These are phyloP conservation scores for Archaeoteleia sp. DNA, from an alignment of 2,888 invertebrate genomes.

Conservation along the genomic window DNA sequence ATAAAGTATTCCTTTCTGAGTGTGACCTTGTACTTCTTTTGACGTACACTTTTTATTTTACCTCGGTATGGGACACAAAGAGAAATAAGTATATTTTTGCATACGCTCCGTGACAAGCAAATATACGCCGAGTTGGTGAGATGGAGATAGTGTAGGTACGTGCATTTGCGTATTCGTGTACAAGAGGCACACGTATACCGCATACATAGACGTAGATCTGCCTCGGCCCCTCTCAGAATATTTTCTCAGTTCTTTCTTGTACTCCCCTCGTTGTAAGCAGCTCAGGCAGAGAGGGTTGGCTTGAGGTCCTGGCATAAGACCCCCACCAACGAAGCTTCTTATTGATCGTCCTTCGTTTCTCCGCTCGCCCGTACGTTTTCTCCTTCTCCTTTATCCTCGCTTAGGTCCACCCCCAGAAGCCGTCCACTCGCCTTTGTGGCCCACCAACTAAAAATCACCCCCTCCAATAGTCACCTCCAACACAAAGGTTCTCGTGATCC, in stretches of 20 bases:
- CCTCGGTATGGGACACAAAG: slow-evolving; percentile 37
- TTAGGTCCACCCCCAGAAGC: slow-evolving; percentile 69
- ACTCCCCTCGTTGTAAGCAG: slow-evolving; percentile 70
- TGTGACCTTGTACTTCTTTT: slow-evolving; percentile 48
- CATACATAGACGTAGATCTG: slow-evolving; percentile 44
- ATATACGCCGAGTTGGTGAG: slow-evolving; percentile 10
- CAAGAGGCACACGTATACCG: slow-evolving; percentile 53
- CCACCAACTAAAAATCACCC: slow-evolving; percentile 70
- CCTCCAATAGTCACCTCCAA: slow-evolving; percentile 61
- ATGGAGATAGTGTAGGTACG: slow-evolving; percentile 22
- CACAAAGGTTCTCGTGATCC: slow-evolving; percentile 60
- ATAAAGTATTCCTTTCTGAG: slow-evolving; percentile 23
- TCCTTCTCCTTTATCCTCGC: slow-evolving; percentile 66
- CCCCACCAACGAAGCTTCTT: slow-evolving; percentile 72
- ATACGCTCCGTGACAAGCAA: slow-evolving; percentile 25
- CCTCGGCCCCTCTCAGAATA: slow-evolving; percentile 67
- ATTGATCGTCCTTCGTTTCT: slow-evolving; percentile 74
- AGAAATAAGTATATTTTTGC: slow-evolving; percentile 39
- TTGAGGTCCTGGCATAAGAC: slow-evolving; percentile 72
- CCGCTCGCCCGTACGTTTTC: slow-evolving; percentile 62
- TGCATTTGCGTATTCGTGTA: slow-evolving; percentile 39
- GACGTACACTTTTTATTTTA: slow-evolving; percentile 24
- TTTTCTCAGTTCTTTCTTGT: slow-evolving; percentile 74
- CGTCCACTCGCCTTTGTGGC: slow-evolving; percentile 69
- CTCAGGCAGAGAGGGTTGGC: slow-evolving; percentile 64